Evolutionary conservation across 2,113 vertebrate species (phyloP), one percentile per base, ranked within the genome.

Genomic region (Laterallus jamaicensis): DNA sequence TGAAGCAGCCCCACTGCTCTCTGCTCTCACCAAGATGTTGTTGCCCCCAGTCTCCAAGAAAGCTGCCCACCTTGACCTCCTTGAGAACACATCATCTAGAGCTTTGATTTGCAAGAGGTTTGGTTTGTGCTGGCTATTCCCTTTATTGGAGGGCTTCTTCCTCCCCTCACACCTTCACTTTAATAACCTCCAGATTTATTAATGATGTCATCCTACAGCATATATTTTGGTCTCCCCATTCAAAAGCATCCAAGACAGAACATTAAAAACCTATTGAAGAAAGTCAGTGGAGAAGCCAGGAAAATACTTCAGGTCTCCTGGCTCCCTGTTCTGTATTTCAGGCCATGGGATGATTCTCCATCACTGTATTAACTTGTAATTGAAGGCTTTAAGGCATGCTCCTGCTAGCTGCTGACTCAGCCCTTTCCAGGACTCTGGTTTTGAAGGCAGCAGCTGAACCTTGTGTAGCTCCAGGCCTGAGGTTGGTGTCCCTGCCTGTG

Each of bases 341-440:
- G 91, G 35, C 92, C 50, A 25, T 25, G 2, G 7, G 71, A 59
- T 13, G 44, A 52, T 35, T 4, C 64, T 88, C 73, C 74, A 59
- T 21, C 78, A 29, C 60, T 7, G 0, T 67, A 32, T 80, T 40
- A 85, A 59, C 7, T 1, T 50, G 73, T 0, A 3, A 81, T 90
- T 95, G 17, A 5, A 76, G 88, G 71, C 35, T 86, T 40, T 10
- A 25, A 24, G 66, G 40, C 35, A 9, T 9, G 50, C 29, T 58
- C 44, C 82, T 20, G 31, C 29, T 19, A 49, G n/a, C 52, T 88
- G 88, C 92, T 95, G 95, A 87, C 73, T 95, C 94, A 91, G 92
- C 60, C 52, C 86, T 92, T 86, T 28, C 12, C 80, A 70, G 59
- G 16, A 4, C 52, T 83, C 26, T 32, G 4, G 4, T 14, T n/a